Percentiles rank a stretch among this genome's conserved stretches.
These are phyloP conservation scores for Oxyscelio sp. DNA, from an alignment of 2,888 invertebrate species.

Conservation along the genomic window DNA sequence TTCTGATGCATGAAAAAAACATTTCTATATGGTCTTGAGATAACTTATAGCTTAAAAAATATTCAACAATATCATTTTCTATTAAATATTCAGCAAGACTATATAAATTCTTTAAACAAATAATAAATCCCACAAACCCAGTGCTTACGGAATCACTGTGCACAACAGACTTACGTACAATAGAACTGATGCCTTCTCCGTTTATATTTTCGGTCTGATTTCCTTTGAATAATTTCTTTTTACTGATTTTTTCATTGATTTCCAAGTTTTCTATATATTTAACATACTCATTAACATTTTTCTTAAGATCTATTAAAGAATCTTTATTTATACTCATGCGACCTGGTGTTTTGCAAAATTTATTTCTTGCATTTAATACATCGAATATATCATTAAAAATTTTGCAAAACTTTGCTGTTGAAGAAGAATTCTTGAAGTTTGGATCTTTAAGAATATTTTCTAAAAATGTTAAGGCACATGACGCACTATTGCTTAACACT, in stretches of 20 bases:
- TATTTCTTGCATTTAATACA: constrained; percentile 74
- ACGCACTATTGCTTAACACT: constrained; percentile 74
- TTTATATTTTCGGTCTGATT: constrained; percentile 1
- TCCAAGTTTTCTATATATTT: constrained; percentile 29
- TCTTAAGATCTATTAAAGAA: constrained; percentile 23
- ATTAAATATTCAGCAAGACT: constrained; percentile 19
- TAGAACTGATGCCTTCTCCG: constrained; percentile 25
- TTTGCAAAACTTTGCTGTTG: constrained; percentile 70
- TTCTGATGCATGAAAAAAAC: constrained; percentile 59
- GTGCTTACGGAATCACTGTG: constrained; percentile 11
- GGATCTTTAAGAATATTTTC: constrained; percentile 46
- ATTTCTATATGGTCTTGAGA: constrained; percentile 64
- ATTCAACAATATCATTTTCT: constrained; percentile 24
- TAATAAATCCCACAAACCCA: constrained; percentile 49
- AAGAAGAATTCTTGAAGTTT: constrained; percentile 25
- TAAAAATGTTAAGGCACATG: constrained; percentile 68
- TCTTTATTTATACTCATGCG: constrained; percentile 11
- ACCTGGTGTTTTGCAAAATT: constrained; percentile 48
- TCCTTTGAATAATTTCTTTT: neutral
- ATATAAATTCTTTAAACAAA: constrained; percentile 30
- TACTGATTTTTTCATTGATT: too few species aligned
- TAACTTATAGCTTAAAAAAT: constrained; percentile 55
- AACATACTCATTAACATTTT: constrained; percentile 27
- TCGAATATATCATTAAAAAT: constrained; percentile 78
- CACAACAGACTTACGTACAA: constrained; percentile 3